Evolutionary conservation across 2,797 vertebrate species (phyloP).

Genomic region (Scomberomorus guttatus): DNA sequence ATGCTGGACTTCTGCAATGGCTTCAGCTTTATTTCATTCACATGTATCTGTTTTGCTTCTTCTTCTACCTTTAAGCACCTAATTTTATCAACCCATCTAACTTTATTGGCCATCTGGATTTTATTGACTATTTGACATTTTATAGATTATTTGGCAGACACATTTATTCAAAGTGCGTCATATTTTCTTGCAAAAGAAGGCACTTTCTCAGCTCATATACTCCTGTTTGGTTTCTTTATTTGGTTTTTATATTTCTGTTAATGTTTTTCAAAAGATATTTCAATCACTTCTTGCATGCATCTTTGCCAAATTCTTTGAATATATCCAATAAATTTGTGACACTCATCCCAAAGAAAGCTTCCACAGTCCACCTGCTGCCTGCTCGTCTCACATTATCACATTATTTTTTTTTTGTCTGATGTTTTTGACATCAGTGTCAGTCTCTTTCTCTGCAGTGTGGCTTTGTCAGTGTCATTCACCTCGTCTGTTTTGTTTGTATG

Average conservation of each 20-base stretch:
- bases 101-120: neutral
- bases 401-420: neutral
- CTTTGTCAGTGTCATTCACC: neutral
- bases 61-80: neutral
- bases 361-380: slow-evolving; percentile 7
- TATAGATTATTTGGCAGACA: neutral
- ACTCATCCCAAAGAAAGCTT: neutral
- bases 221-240: neutral
- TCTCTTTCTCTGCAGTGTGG: slow-evolving; percentile 15
- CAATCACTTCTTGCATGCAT: neutral
- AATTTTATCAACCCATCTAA: neutral
- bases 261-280: neutral
- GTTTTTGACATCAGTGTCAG: neutral
- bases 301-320: neutral
- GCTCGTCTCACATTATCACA: neutral
- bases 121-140: neutral
- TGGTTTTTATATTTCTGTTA: neutral
- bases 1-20: neutral
- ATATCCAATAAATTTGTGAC: neutral
- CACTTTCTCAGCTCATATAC: neutral
- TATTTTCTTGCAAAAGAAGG: neutral
- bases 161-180: neutral
- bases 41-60: neutral
- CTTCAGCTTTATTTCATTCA: slow-evolving; percentile 10
- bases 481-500: slow-evolving; percentile 9